These are phyloP conservation scores for Cryptoblepharus egeriae DNA, from an alignment of 2,797 vertebrate genomes.

Conservation along the genomic window DNA sequence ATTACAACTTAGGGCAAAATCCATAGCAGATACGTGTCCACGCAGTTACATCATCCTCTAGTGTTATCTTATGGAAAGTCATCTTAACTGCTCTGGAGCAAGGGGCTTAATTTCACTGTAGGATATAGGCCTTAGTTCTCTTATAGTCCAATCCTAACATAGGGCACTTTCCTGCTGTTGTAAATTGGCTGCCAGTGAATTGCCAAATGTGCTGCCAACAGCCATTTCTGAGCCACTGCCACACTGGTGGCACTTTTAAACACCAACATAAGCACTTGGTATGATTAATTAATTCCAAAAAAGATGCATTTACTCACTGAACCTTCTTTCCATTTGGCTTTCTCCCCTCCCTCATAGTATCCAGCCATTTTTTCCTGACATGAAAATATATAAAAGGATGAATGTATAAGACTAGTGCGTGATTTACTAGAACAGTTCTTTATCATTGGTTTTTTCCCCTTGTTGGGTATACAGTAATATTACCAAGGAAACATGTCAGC, in stretches of 20 bases:
- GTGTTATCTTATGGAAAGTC: no score
- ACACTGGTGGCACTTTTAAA: no score
- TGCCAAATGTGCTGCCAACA: no score
- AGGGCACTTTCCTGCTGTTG: no score
- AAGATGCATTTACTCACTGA: constrained; percentile 12
- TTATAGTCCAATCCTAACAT: no score
- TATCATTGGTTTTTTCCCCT: constrained; percentile 75
- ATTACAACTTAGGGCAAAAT: background rate
- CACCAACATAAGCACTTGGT: background rate
- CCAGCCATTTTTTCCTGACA: constrained; percentile 26
- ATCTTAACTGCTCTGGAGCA: no score
- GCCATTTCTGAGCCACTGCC: no score
- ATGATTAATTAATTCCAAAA: rapidly evolving
- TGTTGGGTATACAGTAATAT: constrained; percentile 69
- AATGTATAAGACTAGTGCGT: constrained; percentile 69
- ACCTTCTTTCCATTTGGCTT: background rate
- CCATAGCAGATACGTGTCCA: no score
- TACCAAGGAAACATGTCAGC: constrained; percentile 67
- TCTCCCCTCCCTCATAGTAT: constrained; percentile 29
- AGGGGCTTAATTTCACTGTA: no score
- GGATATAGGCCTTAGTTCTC: no score
- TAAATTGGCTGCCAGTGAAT: no score
- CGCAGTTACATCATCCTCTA: no score
- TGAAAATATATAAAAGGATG: constrained; percentile 67
- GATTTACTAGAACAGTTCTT: constrained; percentile 65